Evolutionary conservation across 30 jellyfish, hydroid and myxozoan genomes (phyloP), one percentile per base, ranked within the genome.

Genomic region (Pseudorhiza aurosa): DNA sequence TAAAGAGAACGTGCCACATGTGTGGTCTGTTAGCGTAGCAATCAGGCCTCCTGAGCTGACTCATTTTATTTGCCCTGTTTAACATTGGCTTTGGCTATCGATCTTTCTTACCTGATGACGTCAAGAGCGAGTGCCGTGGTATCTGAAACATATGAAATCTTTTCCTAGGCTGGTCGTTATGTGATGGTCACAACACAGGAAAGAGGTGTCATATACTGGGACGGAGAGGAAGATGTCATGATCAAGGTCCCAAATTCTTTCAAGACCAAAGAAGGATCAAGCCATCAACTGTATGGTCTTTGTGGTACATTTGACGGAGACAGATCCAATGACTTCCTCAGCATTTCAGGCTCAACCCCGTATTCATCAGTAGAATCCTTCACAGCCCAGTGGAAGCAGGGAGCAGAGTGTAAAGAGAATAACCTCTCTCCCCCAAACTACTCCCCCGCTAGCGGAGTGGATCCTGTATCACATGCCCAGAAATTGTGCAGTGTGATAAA

Each of bases 281-380:
- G 60, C 37, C 99, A 94, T 51, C 78, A 86, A 12, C 56, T 94
- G 24, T 68, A 51, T 57, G 99, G 99, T 87, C 96, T 94, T 43
- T 94, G 99, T 65, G 99, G 99, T 14, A 87, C 94, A 15, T 72
- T 85, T 43, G 99, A 94, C 55, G 99, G 97, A 2, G 68, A 87
- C 87, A 75, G 58, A 24, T 64, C 27, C 67, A 94, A 87, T 59
- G 99, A 94, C 58, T 84, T 87, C 57, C 69, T 55, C 37, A 88
- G 87, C 33, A 58, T 65, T 27, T 67, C 85, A n/a, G 83, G 77
- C 2, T 27, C 64, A 12, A 30, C 77, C 17, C 26, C 46, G 25
- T 26, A 32, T 22, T 11, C 74, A 25, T 40, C 43, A 19, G 65
- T 79, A 10, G 56, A 77, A 2, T 89, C 75, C 22, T 94, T 94